A percentile compares a stretch with the other conserved stretches of the same genome.
phyloP scores from a whole-genome alignment of 2,888 invertebrate species.

The Erebia ligea region DNA sequence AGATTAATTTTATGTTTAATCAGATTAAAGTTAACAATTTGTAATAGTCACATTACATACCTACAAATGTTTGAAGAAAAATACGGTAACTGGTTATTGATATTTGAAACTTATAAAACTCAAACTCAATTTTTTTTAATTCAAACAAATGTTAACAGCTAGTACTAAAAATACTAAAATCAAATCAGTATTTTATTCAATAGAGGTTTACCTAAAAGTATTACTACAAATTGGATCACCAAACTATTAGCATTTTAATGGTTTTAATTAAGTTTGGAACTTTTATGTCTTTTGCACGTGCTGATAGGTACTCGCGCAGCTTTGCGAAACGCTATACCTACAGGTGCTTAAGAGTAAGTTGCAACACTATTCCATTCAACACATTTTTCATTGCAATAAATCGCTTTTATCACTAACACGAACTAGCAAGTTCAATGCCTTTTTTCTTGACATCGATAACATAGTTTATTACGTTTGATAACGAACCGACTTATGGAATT shows the following conservation, averaged over 20 bases:
- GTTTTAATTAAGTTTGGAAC: slow-evolving; percentile 15
- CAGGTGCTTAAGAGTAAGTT: slow-evolving; percentile 16
- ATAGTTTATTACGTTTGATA: slow-evolving; percentile 10
- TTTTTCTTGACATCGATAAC: slow-evolving; percentile 21
- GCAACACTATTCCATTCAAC: slow-evolving; percentile 24
- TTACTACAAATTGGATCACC: slow-evolving; percentile 15
- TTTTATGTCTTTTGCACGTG: slow-evolving; percentile 28
- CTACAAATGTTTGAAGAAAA: not conserved
- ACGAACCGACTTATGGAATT: slow-evolving; percentile 9
- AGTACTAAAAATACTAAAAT: not conserved
- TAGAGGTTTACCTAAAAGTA: not conserved
- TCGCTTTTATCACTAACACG: slow-evolving; percentile 18
- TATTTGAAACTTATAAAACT: no score
- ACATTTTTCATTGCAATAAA: slow-evolving; percentile 31
- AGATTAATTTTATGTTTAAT: slow-evolving; percentile 22
- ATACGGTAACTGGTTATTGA: not conserved
- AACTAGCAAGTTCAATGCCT: slow-evolving; percentile 31
- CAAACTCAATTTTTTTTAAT: no score
- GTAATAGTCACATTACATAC: slow-evolving; percentile 3
- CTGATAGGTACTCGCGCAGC: slow-evolving; percentile 18
- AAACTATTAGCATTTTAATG: slow-evolving; percentile 10
- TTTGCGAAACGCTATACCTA: not conserved
- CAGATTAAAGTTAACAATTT: slow-evolving; percentile 15
- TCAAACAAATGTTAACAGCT: not conserved
- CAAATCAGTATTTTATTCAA: not conserved